A percentile compares a stretch with the other conserved stretches of the same genome.
These are phyloP conservation scores for Antheraea mylitta DNA, from an alignment of 1,140 invertebrate species.

Conservation along the genomic window DNA sequence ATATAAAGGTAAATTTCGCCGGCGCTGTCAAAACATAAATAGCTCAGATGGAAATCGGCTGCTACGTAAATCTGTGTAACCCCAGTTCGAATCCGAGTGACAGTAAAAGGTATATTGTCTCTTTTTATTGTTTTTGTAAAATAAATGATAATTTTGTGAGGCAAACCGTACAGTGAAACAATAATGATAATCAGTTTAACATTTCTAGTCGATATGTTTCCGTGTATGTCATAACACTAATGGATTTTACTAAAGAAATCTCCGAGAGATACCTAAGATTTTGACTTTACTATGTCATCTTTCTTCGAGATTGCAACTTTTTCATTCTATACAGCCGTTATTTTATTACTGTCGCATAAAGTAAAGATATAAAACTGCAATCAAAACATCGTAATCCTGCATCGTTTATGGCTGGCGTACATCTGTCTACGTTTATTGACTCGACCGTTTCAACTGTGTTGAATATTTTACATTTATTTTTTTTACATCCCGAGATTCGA, in stretches of 20 bases:
- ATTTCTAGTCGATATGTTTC: constrained; percentile 9
- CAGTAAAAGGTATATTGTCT: no score
- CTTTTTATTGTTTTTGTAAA: no score
- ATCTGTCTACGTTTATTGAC: constrained; percentile 10
- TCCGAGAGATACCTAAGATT: constrained; percentile 26
- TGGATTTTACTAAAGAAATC: constrained; percentile 34
- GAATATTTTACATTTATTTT: background rate
- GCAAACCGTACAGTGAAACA: no score
- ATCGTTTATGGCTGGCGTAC: constrained; percentile 13
- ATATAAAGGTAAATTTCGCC: no score
- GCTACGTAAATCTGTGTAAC: no score
- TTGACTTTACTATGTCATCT: constrained; percentile 25
- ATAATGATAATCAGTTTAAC: background rate
- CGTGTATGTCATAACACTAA: constrained; percentile 31
- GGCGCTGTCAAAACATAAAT: no score
- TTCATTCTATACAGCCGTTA: constrained; percentile 14
- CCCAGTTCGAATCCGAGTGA: no score
- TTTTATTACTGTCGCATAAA: constrained; percentile 27
- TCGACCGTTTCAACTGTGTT: background rate
- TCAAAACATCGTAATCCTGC: constrained; percentile 24
- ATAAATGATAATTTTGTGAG: no score
- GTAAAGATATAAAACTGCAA: constrained; percentile 19
- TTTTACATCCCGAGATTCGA: background rate
- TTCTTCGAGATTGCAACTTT: constrained; percentile 26
- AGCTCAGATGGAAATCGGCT: no score